These are phyloP conservation scores for Malacoctenus gilli DNA, from an alignment of 2,797 vertebrate genomes.

Conservation along the genomic window DNA sequence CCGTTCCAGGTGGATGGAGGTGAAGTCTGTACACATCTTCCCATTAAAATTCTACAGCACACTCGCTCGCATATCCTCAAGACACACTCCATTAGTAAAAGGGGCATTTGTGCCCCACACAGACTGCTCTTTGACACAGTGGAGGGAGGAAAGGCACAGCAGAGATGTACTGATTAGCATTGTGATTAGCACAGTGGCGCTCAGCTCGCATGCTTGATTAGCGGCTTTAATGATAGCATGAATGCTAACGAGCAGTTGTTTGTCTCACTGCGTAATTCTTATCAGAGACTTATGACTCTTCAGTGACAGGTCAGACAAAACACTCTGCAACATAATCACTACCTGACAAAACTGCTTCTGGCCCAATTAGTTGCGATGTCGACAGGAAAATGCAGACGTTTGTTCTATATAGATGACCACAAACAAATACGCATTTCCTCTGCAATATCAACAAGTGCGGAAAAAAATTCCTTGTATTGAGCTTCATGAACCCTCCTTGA, in stretches of 20 bases:
- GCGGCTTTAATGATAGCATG: constrained; percentile 48
- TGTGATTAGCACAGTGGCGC: constrained; percentile 63
- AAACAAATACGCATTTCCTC: neutral
- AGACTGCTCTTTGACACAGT: constrained; percentile 71
- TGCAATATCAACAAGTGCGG: neutral
- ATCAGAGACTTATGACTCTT: neutral
- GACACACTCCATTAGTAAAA: constrained; percentile 59
- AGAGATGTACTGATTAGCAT: constrained; percentile 72
- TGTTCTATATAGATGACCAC: neutral
- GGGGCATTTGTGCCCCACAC: constrained; percentile 70
- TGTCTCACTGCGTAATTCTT: constrained; percentile 11
- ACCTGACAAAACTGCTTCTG: neutral
- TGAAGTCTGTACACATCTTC: constrained; percentile 33
- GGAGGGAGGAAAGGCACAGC: constrained; percentile 43
- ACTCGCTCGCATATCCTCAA: constrained; percentile 30
- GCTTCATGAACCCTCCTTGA: constrained; percentile 16
- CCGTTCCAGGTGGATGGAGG: constrained; percentile 34
- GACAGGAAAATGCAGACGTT: neutral
- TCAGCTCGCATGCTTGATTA: constrained; percentile 61
- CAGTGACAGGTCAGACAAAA: constrained; percentile 7
- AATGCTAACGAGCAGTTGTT: constrained; percentile 33
- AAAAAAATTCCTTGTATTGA: neutral
- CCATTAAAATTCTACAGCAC: constrained; percentile 63
- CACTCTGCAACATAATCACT: neutral
- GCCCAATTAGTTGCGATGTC: neutral